Percentiles rank a stretch among this genome's conserved stretches.
Conservation (phyloP, 2,797 vertebrate genomes). For the Syndactyla subalaris region DNA sequence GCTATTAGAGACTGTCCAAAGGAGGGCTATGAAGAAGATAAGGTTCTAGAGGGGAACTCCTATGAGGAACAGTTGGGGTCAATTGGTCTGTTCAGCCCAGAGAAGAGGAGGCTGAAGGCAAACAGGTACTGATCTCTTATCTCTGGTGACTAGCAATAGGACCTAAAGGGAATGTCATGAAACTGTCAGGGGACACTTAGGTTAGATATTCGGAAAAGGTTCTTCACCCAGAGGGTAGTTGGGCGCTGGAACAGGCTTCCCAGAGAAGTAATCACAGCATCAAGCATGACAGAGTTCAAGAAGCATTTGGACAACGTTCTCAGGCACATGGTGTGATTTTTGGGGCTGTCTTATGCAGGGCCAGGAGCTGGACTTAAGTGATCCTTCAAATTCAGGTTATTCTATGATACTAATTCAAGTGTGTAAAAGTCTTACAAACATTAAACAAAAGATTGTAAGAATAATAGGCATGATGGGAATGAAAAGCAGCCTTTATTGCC, state of each 20-base stretch:
- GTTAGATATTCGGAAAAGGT: neutral
- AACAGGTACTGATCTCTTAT: neutral
- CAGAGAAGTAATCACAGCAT: too few species aligned
- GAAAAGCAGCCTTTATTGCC: neutral
- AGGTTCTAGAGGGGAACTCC: neutral
- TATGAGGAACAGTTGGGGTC: neutral
- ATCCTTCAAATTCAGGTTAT: neutral
- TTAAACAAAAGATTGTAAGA: neutral
- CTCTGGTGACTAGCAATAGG: neutral
- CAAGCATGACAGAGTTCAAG: neutral
- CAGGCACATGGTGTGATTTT: neutral
- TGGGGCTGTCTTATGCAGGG: neutral
- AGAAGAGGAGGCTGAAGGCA: neutral
- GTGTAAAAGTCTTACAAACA: neutral
- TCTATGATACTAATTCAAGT: neutral
- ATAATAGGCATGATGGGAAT: neutral
- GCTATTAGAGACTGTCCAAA: neutral
- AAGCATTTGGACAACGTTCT: neutral
- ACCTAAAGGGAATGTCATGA: neutral
- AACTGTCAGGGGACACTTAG: neutral
- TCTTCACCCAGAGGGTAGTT: neutral
- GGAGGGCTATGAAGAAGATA: neutral
- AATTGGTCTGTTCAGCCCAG: neutral
- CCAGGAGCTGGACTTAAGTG: rapidly evolving
- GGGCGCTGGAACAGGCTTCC: neutral